Evolutionary conservation across 2,888 invertebrate species (phyloP), one percentile per base, ranked within the genome.

Genomic region (Pedicia rivosa): DNA sequence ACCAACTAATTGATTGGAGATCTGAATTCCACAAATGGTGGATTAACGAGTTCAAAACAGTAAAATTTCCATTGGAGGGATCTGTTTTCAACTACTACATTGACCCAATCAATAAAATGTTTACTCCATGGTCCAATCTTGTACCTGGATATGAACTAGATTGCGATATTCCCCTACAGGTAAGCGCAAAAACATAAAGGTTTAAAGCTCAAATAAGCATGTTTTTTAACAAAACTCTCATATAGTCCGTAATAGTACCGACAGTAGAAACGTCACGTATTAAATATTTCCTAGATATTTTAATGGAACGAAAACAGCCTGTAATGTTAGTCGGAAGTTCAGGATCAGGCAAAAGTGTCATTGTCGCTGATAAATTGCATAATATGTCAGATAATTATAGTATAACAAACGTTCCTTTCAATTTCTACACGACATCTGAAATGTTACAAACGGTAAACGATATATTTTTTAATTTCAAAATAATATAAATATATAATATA

Each of bases 21-120:
- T 80, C 81, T 46, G 94, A 94, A 54, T 94, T 94, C 56, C 86
- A 82, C 52, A 92, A 90, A 57, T 94, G 92, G 92, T 95, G 90
- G 70, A 66, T 72, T 14, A 82, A 78, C 44, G 94, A 94, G 61
- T 94, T 91, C 58, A 92, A 90, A 60, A 69, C 80, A 1, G 72
- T 94, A 17, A 86, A 84, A 58, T 91, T 92, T 59, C 92, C 94
- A 0, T 52, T 71, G 0, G 15, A 25, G 5, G 87, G 83, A 3
- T 86, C 77, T 35, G 77, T 94, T 2, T 94, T 94, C 56, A 81
- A 80, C 50, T 94, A 78, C 59, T 92, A 74, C 57, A 86, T 94
- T 40, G 91, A 94, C 50, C 65, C 71, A 1, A 83, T 86, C 48
- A 77, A 79, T 0, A 90, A 90, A 58, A 77, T 78, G 48, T 84